phyloP scores from a whole-genome alignment of 2,797 vertebrate species.

The Acipenser oxyrinchus region DNA sequence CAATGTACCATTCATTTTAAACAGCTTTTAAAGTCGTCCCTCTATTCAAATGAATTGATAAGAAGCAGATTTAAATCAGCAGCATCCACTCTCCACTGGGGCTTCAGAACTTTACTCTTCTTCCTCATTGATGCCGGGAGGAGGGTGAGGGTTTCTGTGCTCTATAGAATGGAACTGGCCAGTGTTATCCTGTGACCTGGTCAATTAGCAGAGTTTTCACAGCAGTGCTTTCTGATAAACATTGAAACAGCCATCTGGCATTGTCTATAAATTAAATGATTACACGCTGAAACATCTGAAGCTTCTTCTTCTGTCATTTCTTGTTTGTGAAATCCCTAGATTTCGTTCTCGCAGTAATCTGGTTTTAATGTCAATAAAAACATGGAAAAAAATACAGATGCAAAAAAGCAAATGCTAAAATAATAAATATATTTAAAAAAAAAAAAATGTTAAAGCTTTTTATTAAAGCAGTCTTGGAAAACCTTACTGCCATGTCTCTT shows the following conservation, averaged over 20 bases:
- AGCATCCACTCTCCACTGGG: too few species aligned
- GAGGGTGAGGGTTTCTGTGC: too few species aligned
- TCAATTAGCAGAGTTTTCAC: too few species aligned
- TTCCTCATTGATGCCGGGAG: too few species aligned
- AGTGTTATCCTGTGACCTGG: too few species aligned
- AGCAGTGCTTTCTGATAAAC: too few species aligned
- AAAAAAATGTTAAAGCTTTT: background rate
- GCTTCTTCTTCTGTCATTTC: background rate
- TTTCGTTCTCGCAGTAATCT: background rate
- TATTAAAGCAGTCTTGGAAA: background rate
- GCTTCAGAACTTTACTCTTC: too few species aligned
- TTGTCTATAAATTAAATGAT: background rate
- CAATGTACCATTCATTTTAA: too few species aligned
- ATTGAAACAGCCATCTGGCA: background rate
- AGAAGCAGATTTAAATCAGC: too few species aligned
- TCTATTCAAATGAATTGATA: too few species aligned
- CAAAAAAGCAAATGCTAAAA: background rate
- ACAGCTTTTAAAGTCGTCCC: too few species aligned
- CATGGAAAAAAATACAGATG: background rate
- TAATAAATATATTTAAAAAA: background rate
- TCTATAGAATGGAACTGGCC: too few species aligned
- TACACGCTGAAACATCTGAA: background rate
- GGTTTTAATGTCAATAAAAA: background rate
- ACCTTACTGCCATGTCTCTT: background rate
- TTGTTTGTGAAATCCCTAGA: background rate